Conservation (phyloP, 2,888 invertebrate genomes). For the Agonum fuliginosum region DNA sequence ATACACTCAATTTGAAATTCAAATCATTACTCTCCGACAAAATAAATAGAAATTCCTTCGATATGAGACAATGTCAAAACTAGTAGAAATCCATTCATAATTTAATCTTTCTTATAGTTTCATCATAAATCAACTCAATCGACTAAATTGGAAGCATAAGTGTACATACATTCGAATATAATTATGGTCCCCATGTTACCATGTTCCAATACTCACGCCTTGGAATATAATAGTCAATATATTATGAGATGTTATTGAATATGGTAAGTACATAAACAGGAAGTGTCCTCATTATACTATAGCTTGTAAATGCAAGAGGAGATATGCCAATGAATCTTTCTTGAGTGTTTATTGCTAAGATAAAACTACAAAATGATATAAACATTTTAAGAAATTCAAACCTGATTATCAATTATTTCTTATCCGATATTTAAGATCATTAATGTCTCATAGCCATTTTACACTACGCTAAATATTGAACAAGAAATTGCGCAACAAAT, state of each 20-base stretch:
- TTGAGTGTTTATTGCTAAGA: too few relatives aligned
- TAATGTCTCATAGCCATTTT: too few relatives aligned
- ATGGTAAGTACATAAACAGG: slow-evolving; percentile 35
- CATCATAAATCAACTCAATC: slow-evolving; percentile 30
- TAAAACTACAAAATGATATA: too few relatives aligned
- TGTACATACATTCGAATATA: slow-evolving; percentile 11
- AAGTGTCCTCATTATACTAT: slow-evolving; percentile 18
- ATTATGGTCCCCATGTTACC: slow-evolving; percentile 4
- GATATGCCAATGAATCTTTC: neutral
- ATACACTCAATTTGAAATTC: slow-evolving; percentile 22
- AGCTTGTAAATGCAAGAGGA: neutral
- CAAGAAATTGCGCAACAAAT: too few relatives aligned
- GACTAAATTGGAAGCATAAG: slow-evolving; percentile 12
- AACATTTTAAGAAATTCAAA: too few relatives aligned
- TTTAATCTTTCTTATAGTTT: slow-evolving; percentile 30
- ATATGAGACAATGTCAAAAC: slow-evolving; percentile 35
- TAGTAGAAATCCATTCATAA: slow-evolving; percentile 28
- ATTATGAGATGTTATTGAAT: slow-evolving; percentile 19
- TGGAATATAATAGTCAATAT: slow-evolving; percentile 37
- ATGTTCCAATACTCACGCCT: slow-evolving; percentile 33
- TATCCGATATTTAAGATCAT: too few relatives aligned
- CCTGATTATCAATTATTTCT: too few relatives aligned
- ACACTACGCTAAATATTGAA: too few relatives aligned
- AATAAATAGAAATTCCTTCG: slow-evolving; percentile 16
- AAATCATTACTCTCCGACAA: slow-evolving; percentile 26